phyloP scores from a whole-genome alignment of 2,888 invertebrate species.

The Liposcelis brunnea region DNA sequence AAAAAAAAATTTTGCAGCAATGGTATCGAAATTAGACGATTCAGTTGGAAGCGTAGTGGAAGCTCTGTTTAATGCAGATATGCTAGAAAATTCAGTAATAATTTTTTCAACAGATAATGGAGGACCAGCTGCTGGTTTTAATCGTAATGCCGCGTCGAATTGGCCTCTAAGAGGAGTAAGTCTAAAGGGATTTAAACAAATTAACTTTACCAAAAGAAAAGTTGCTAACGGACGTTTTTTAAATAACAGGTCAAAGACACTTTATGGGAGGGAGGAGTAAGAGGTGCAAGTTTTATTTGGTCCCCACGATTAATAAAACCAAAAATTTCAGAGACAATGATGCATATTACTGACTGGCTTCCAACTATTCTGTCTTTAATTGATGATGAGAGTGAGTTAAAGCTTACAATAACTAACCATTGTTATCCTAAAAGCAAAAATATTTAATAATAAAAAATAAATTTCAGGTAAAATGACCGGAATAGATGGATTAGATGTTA shows the following conservation, averaged over 20 bases:
- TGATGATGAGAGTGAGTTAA: too few species aligned
- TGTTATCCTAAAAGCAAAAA: too few species aligned
- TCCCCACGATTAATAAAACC: conserved; percentile 26
- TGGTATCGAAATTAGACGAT: conserved; percentile 71
- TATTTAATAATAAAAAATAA: too few species aligned
- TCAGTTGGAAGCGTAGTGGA: conserved; percentile 85
- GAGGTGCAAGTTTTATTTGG: conserved; percentile 32
- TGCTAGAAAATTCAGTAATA: conserved; percentile 43
- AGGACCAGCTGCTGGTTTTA: conserved; percentile 58
- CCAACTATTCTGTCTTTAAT: conserved; percentile 25
- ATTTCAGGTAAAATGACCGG: conserved; percentile 19
- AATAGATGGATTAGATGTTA: conserved; percentile 50
- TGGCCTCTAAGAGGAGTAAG: conserved; percentile 53
- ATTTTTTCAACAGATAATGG: conserved; percentile 85
- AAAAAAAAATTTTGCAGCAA: conserved; percentile 34
- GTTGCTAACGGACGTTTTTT: conserved; percentile 10
- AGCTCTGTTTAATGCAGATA: conserved; percentile 72
- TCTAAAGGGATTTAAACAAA: neutral
- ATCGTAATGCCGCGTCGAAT: conserved; percentile 67
- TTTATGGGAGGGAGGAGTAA: conserved; percentile 37
- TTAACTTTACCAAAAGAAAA: too few species aligned
- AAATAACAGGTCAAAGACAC: conserved; percentile 21
- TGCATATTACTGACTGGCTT: conserved; percentile 35
- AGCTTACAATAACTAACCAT: too few species aligned
- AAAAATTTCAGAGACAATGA: conserved; percentile 27